These are phyloP conservation scores for Lepeophtheirus salmonis DNA, from an alignment of 1,140 invertebrate genomes.

Conservation along the genomic window DNA sequence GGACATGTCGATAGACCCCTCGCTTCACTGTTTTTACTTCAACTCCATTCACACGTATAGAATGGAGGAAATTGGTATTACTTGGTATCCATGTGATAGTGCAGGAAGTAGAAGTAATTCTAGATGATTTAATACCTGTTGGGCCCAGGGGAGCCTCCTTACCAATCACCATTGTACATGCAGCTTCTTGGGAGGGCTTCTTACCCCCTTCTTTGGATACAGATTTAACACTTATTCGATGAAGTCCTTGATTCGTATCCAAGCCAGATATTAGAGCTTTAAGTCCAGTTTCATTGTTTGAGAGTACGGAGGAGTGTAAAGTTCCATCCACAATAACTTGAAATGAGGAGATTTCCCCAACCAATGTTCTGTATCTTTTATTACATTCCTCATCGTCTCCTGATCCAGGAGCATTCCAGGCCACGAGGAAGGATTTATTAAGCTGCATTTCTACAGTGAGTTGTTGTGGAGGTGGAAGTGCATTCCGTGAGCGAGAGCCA, in stretches of 20 bases:
- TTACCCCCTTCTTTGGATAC: conserved; percentile 47
- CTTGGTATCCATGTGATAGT: conserved; percentile 92
- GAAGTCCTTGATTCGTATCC: conserved; percentile 75
- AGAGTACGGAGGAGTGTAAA: conserved; percentile 80
- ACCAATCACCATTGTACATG: conserved; percentile 90
- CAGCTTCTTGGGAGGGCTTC: conserved; percentile 72
- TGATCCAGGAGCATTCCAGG: conserved; percentile 62
- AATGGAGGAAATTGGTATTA: conserved; percentile 94
- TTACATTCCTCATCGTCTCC: conserved; percentile 22
- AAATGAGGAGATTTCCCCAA: conserved; percentile 54
- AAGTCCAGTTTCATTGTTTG: conserved; percentile 58
- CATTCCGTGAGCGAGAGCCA: neutral
- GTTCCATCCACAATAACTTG: conserved; percentile 94
- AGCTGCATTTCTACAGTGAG: conserved; percentile 88
- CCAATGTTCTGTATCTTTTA: conserved; percentile 29
- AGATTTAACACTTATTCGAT: conserved; percentile 84
- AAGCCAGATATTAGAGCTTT: conserved; percentile 83
- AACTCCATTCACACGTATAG: conserved; percentile 90
- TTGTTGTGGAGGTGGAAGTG: conserved; percentile 53
- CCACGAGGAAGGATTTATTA: conserved; percentile 91
- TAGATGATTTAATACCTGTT: conserved; percentile 52
- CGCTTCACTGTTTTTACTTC: conserved; percentile 88
- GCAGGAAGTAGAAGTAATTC: conserved; percentile 85
- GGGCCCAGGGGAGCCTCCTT: conserved; percentile 76
- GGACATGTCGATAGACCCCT: conserved; percentile 72